Evolutionary conservation across 1,140 invertebrate genomes (phyloP).

Genomic region (Ericerus pela): DNA sequence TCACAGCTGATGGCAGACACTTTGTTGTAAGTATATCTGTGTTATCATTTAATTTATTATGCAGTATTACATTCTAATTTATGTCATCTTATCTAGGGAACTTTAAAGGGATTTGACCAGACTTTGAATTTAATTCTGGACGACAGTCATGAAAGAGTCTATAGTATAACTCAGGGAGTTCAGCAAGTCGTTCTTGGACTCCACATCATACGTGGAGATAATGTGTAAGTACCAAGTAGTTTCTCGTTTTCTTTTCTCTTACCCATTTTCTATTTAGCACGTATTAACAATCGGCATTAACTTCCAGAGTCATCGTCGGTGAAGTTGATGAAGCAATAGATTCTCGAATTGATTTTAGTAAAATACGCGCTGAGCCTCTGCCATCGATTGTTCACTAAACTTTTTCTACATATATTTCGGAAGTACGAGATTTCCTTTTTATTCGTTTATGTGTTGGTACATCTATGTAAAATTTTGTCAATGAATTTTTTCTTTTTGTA

Average conservation of each 20-base stretch:
- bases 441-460: too few species aligned
- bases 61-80: background rate
- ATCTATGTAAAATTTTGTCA: too few species aligned
- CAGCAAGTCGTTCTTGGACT: slow-evolving; percentile 92
- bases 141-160: slow-evolving; percentile 94
- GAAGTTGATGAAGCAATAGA: slow-evolving; percentile 85
- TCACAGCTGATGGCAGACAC: slow-evolving; percentile 85
- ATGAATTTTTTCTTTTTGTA: too few species aligned
- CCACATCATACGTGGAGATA: slow-evolving; percentile 94
- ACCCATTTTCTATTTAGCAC: too few species aligned
- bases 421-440: too few species aligned
- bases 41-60: background rate
- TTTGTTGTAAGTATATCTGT: slow-evolving; percentile 62
- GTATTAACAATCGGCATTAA: too few species aligned
- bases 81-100: slow-evolving; percentile 45
- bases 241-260: background rate
- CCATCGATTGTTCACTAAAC: slow-evolving; percentile 64
- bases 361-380: slow-evolving; percentile 77
- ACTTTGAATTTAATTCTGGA: slow-evolving; percentile 95
- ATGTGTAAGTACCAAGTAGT: slow-evolving; percentile 58
- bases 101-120: slow-evolving; percentile 88
- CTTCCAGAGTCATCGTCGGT: slow-evolving; percentile 67
- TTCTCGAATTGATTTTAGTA: slow-evolving; percentile 62
- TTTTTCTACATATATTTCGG: background rate
- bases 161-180: slow-evolving; percentile 76